These are phyloP conservation scores for Pseudocheirus occidentalis DNA, from an alignment of 2,797 vertebrate species.

Conservation along the genomic window DNA sequence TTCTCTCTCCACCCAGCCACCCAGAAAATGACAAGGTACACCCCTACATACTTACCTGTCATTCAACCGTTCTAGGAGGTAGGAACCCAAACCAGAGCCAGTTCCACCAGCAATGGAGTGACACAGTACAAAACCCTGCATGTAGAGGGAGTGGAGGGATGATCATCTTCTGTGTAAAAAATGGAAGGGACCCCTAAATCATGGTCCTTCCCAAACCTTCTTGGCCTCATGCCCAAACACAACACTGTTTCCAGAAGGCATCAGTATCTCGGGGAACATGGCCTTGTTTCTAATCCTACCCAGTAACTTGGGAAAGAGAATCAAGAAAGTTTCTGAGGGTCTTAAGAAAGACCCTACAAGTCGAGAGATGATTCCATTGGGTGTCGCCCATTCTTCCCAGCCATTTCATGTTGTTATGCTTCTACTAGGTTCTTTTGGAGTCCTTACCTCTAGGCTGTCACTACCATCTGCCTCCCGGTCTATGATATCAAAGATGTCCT, in stretches of 20 bases:
- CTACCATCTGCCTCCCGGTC: constrained; percentile 98
- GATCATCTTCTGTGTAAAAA: not conserved
- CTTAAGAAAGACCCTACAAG: not conserved
- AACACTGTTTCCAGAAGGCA: not conserved
- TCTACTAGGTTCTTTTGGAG: not conserved
- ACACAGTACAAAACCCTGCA: constrained; percentile 96
- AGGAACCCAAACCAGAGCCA: constrained; percentile 95
- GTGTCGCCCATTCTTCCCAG: not conserved
- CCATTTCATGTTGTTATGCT: not conserved
- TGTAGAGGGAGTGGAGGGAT: constrained; percentile 22
- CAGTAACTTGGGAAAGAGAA: not conserved
- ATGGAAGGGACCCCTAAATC: not conserved
- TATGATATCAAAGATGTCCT: constrained; percentile 99
- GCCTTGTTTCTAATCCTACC: not conserved
- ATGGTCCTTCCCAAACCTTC: not conserved
- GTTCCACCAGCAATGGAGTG: constrained; percentile 97
- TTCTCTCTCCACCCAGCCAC: not conserved
- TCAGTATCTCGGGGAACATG: not conserved
- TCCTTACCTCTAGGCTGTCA: constrained; percentile 91
- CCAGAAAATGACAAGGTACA: not conserved
- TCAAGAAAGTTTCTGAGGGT: not conserved
- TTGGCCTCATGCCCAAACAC: not conserved
- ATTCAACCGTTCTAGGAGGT: constrained; percentile 95
- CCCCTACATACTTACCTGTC: constrained; percentile 89
- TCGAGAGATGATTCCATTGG: not conserved